Percentiles rank a stretch among this genome's conserved stretches.
Evolutionary conservation across 2,888 invertebrate species (phyloP).

Genomic region (Pyrochroa serraticornis): DNA sequence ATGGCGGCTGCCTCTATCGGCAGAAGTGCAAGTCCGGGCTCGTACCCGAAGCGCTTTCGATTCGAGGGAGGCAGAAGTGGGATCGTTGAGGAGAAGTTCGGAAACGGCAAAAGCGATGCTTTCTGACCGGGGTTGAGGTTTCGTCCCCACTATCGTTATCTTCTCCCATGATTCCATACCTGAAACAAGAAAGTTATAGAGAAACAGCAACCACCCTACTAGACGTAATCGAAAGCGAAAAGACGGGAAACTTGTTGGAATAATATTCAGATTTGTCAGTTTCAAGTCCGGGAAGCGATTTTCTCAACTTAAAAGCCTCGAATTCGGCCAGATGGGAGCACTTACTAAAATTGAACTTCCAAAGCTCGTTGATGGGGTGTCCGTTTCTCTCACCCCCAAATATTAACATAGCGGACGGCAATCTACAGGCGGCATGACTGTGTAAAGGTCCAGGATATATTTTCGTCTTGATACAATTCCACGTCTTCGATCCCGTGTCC

Average conservation of each 20-base stretch:
- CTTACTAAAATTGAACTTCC: constrained; percentile 83
- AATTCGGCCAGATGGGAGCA: constrained; percentile 1
- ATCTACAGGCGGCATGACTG: constrained; percentile 79
- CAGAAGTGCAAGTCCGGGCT: constrained; percentile 52
- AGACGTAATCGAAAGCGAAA: too few species aligned
- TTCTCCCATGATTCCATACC: constrained; percentile 80
- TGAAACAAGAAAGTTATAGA: constrained; percentile 56
- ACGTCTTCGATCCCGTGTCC: constrained; percentile 61
- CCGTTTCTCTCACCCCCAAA: constrained; percentile 81
- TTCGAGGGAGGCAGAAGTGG: constrained; percentile 44
- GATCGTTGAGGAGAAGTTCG: constrained; percentile 59
- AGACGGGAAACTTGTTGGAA: too few species aligned
- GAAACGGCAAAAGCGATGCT: constrained; percentile 71
- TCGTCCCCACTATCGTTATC: constrained; percentile 64
- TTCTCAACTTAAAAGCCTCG: too few species aligned
- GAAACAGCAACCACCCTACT: too few species aligned
- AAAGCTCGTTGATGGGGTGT: constrained; percentile 75
- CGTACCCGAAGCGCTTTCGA: constrained; percentile 46
- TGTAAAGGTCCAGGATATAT: constrained; percentile 73
- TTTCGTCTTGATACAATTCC: constrained; percentile 68
- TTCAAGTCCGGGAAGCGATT: background rate
- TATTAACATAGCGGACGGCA: constrained; percentile 77
- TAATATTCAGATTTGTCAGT: too few species aligned
- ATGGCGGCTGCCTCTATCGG: constrained; percentile 54
- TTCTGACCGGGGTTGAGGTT: constrained; percentile 74